A percentile compares a stretch with the other conserved stretches of the same genome.
These are phyloP conservation scores for Tinea semifulvella DNA, from an alignment of 2,888 invertebrate species.

Conservation along the genomic window DNA sequence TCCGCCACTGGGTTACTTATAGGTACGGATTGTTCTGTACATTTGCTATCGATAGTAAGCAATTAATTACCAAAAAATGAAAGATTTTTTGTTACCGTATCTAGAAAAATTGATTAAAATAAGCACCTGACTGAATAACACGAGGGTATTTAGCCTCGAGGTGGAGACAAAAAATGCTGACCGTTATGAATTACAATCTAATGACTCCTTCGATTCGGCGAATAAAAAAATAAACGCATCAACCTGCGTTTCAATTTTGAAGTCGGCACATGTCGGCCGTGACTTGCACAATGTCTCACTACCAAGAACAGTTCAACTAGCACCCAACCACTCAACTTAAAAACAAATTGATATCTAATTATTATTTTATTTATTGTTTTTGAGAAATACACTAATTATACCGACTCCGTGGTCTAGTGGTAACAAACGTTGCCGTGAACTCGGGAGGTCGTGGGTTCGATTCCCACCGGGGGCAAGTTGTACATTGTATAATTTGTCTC, in stretches of 20 bases:
- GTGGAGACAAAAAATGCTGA: slow-evolving; percentile 37
- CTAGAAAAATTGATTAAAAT: slow-evolving; percentile 9
- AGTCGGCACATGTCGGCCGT: slow-evolving; percentile 55
- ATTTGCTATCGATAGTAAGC: background rate
- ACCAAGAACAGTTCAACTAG: background rate
- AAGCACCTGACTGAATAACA: slow-evolving; percentile 13
- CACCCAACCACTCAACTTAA: background rate
- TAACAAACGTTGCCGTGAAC: too few species aligned
- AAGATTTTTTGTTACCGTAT: too few species aligned
- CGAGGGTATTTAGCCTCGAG: slow-evolving; percentile 20
- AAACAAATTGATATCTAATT: too few species aligned
- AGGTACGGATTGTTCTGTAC: too few species aligned
- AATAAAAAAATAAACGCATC: slow-evolving; percentile 42
- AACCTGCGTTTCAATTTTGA: slow-evolving; percentile 44
- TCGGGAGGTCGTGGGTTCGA: too few species aligned
- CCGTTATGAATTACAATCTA: slow-evolving; percentile 60
- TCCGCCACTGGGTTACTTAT: too few species aligned
- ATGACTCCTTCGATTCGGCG: slow-evolving; percentile 47
- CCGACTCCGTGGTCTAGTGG: too few species aligned
- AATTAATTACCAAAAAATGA: background rate
- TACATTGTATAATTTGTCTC: too few species aligned
- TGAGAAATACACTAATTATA: too few species aligned
- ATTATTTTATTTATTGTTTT: too few species aligned
- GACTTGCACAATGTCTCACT: slow-evolving; percentile 41
- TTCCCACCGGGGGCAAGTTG: too few species aligned